Base-by-base conservation (phyloP, 2,113 vertebrate species). In the Acanthochromis polyacanthus region DNA sequence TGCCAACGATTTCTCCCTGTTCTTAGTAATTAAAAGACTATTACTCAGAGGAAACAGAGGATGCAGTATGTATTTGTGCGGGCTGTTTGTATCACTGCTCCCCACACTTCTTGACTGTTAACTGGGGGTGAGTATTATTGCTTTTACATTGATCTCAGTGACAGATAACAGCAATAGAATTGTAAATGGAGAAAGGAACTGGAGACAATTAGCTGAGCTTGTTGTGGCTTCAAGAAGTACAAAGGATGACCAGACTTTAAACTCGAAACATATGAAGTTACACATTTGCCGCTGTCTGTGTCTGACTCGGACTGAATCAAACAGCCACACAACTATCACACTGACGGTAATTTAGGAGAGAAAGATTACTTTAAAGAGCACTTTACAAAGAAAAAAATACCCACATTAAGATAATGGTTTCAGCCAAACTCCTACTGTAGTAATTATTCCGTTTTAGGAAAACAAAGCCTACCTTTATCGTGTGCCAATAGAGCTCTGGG, bases 21-120 rank as follows among this genome's bases (percentile, higher is more conserved):
- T 83, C 71, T 75, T 79, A 76, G 51, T 82, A 84, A 91, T 87
- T 88, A 91, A 84, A 83, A 79, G 71, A 53, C 66, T 79, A 71
- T 85, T 81, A 77, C 78, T 83, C 84, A 71, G 64, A 77, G 32
- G 23, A 71, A 67, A 72, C 55, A 64, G 65, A 17, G 46, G 50
- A 16, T 67, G 57, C 79, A 17, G 67, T 48, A 63, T 81, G 82
- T 81, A 71, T 83, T 75, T 73, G 63, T 73, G 40, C 12, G 50
- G 69, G 43, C 51, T 70, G 65, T 74, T 82, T 80, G 73, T 65
- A 75, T 75, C 60, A 40, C 61, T 76, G 62, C 45, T 51, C 36
- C 20, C 70, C 69, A 72, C 72, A 74, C 57, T 59, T 80, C 72
- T 68, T 46, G 32, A 74, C 52, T 52, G 77, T 88, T 78, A 77